Base-by-base conservation (phyloP, 2,888 invertebrate genomes). In the Amphipyra tragopoginis region DNA sequence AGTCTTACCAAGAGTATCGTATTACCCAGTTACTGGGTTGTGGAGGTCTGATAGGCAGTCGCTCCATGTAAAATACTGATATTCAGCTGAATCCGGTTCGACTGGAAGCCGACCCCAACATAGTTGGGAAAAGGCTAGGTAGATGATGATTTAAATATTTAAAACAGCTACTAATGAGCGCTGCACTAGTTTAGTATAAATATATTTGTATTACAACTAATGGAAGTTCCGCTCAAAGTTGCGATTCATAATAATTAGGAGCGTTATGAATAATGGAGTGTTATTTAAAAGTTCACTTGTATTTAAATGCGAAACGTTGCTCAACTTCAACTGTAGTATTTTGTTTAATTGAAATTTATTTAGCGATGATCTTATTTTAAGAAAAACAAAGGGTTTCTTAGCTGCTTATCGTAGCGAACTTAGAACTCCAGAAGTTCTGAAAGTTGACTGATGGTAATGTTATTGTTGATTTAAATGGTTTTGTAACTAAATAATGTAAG, bases 261-360 rank as follows among this genome's bases (percentile, higher is more conserved):
- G 39, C 8, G 42, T 38, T 59, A 61, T 65, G 59, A 76, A 68
- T 79, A 61, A 68, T 55, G 44, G 36, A 60, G 14, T 13, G 49
- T 65, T 60, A 56, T 68, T 52, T 38, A 36, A 56, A 50, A 61
- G 59, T 64, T 60, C 34, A 7, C 26, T 56, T 39, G 48, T 52
- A 43, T 52, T 73, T 53, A 14, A 66, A 54, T 49, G 39, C 34
- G 21, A 40, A 43, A 21, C 15, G 33, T 45, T 49, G 50, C 44
- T 10, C 13, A 59, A 62, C 42, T 59, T 53, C 29, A 36, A 47
- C 44, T 56, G 29, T 39, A 43, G 33, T 44, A 29, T 62, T 62
- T 60, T 21, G 21, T 54, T 56, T 45, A 58, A 54, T 59, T 52
- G 47, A 49, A 63, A 38, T 40, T 45, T 55, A n/a, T 60, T 48